These are phyloP conservation scores for Mechanitis mazaeus DNA, from an alignment of 2,888 invertebrate species.

Conservation along the genomic window DNA sequence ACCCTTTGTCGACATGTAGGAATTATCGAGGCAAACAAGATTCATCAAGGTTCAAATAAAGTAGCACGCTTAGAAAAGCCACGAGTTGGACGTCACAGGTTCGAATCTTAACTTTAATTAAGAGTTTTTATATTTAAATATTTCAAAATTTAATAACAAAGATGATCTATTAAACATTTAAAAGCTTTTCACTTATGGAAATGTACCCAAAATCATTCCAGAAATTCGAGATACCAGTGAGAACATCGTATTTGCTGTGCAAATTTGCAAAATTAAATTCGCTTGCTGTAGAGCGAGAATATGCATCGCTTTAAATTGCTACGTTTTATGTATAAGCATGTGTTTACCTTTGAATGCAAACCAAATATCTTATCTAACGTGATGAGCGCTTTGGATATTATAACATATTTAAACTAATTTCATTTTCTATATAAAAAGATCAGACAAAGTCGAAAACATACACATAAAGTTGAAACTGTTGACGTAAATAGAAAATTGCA, in stretches of 20 bases:
- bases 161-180: neutral
- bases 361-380: neutral
- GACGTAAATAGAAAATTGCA: no score
- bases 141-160: neutral
- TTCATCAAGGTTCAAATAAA: no score
- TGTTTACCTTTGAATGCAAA: neutral
- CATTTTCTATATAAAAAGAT: no score
- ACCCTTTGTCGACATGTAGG: no score
- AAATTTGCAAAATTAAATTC: conserved; percentile 16
- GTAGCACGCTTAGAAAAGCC: no score
- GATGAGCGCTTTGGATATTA: neutral
- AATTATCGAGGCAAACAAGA: no score
- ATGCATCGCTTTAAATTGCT: conserved; percentile 8
- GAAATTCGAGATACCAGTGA: conserved; percentile 8
- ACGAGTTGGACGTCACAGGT: no score
- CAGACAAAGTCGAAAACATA: no score
- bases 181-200: neutral
- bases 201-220: neutral
- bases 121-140: no score
- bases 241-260: conserved; percentile 13
- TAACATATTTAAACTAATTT: no score
- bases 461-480: no score
- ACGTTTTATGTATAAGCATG: neutral
- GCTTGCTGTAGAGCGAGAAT: conserved; percentile 14
- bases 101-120: no score